Evolutionary conservation across 2,888 invertebrate genomes (phyloP).

Genomic region (Apamea sordens): DNA sequence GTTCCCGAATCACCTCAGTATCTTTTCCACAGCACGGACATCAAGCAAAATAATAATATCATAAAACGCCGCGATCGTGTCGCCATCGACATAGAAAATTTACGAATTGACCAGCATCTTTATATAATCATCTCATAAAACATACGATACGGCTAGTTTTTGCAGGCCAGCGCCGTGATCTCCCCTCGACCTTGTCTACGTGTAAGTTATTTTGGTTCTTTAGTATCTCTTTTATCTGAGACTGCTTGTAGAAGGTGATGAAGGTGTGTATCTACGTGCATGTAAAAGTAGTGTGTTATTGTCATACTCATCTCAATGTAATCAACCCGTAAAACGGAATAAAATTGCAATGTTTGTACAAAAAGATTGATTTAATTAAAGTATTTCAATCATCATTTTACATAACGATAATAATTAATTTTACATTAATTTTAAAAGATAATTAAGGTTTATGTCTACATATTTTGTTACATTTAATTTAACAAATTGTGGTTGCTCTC

Average conservation of each 20-base stretch:
- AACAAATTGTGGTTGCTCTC: slow-evolving; percentile 1
- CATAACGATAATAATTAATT: slow-evolving; percentile 22
- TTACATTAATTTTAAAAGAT: slow-evolving; percentile 33
- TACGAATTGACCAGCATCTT: neutral
- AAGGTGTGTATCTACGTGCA: slow-evolving; percentile 7
- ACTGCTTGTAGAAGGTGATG: neutral
- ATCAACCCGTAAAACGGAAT: slow-evolving; percentile 36
- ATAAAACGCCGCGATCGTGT: slow-evolving; percentile 27
- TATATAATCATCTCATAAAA: slow-evolving; percentile 1
- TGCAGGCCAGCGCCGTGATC: slow-evolving; percentile 35
- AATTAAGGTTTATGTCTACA: slow-evolving; percentile 1
- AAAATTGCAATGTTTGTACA: slow-evolving; percentile 34
- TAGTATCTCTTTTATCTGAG: neutral
- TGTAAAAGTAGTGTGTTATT: slow-evolving; percentile 2
- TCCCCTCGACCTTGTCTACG: slow-evolving; percentile 1
- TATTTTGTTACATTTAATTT: neutral
- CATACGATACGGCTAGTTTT: neutral
- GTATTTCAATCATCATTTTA: slow-evolving; percentile 36
- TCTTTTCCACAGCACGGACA: slow-evolving; percentile 19
- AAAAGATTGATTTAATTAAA: slow-evolving; percentile 48
- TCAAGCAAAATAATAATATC: slow-evolving; percentile 42
- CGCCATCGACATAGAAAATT: slow-evolving; percentile 24
- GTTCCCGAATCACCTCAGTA: neutral
- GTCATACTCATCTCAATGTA: neutral
- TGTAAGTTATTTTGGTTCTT: slow-evolving; percentile 1